A percentile compares a stretch with the other conserved stretches of the same genome.
Evolutionary conservation across 2,113 vertebrate species (phyloP).

Genomic region (Okapia johnstoni): DNA sequence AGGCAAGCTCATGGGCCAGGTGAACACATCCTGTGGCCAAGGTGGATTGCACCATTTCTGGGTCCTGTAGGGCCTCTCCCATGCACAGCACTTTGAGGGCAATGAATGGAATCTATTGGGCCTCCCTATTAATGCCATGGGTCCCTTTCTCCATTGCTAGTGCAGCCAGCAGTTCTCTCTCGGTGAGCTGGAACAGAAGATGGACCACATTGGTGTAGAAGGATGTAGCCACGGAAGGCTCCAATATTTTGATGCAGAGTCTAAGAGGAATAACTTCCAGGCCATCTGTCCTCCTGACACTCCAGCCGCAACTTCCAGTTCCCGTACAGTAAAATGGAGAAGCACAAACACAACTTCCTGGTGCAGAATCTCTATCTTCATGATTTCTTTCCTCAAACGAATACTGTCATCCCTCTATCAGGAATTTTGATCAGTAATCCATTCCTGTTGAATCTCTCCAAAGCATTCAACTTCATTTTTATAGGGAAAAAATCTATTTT

Average conservation of each 20-base stretch:
- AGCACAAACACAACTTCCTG: rapidly evolving
- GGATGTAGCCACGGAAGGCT: no score
- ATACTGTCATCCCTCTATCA: rapidly evolving
- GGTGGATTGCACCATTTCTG: not conserved
- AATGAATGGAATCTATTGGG: rapidly evolving
- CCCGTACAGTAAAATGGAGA: not conserved
- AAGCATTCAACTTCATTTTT: not conserved
- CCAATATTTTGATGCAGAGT: not conserved
- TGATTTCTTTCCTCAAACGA: not conserved
- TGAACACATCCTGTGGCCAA: rapidly evolving
- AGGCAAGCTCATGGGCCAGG: not conserved
- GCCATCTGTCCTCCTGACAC: rapidly evolving
- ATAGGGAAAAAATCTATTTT: not conserved
- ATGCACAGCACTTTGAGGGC: rapidly evolving
- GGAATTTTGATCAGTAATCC: not conserved
- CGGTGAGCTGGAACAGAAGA: not conserved
- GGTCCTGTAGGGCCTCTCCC: not conserved
- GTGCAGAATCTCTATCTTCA: not conserved
- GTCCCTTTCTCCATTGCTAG: rapidly evolving
- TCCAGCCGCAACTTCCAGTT: no score
- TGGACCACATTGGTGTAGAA: not conserved
- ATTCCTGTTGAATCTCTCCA: not conserved
- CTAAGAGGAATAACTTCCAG: rapidly evolving
- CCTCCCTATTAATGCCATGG: no score
- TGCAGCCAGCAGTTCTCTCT: not conserved